Evolutionary conservation across 2,113 vertebrate species (phyloP).

Genomic region (Nothobranchius kuhntae): DNA sequence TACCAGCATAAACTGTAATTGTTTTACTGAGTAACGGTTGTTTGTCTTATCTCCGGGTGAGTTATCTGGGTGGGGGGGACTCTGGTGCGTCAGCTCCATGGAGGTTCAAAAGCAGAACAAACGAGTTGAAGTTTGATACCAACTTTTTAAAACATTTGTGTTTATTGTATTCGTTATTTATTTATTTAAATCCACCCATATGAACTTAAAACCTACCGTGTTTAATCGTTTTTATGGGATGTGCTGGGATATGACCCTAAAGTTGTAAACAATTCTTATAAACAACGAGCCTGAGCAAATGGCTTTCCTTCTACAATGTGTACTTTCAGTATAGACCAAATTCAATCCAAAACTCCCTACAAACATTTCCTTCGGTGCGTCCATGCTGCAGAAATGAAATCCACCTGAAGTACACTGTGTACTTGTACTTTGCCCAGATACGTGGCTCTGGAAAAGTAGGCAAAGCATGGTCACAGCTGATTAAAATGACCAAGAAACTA

Average conservation of each 20-base stretch:
- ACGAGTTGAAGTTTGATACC: neutral
- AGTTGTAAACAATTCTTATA: no score
- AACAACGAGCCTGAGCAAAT: no score
- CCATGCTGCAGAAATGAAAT: neutral
- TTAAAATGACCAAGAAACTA: neutral
- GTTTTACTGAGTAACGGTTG: conserved; percentile 2
- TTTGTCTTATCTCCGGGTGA: conserved; percentile 32
- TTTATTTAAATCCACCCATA: no score
- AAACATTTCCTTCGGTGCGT: no score
- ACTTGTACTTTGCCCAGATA: conserved; percentile 9
- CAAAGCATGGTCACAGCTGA: no score
- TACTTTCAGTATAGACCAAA: no score
- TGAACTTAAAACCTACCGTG: no score
- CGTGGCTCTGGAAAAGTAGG: neutral
- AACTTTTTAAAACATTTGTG: neutral
- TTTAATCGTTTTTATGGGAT: no score
- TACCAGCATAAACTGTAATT: conserved; percentile 24
- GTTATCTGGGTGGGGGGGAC: conserved; percentile 29
- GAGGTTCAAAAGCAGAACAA: neutral
- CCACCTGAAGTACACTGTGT: neutral
- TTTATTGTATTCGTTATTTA: no score
- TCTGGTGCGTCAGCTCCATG: conserved; percentile 1
- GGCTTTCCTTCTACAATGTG: no score
- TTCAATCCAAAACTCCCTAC: no score
- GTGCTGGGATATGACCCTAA: no score